Percentiles rank a stretch among this genome's conserved stretches.
phyloP scores from a whole-genome alignment of 2,113 vertebrate species.

The Microtus richardsoni region DNA sequence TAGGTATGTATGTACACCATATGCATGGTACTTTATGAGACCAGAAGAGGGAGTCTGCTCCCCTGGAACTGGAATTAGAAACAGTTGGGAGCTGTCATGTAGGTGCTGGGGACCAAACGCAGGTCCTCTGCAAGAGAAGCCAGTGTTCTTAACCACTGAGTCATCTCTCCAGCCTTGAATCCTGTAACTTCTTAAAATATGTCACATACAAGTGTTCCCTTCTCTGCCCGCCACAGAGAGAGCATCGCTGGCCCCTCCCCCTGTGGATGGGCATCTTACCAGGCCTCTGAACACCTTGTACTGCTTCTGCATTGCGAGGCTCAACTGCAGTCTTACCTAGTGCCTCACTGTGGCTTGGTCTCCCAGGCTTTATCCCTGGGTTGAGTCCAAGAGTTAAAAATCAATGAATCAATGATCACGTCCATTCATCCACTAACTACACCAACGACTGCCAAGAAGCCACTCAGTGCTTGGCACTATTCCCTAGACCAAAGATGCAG shows the following conservation, averaged over 20 bases:
- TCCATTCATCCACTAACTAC: background rate
- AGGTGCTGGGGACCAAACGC: background rate
- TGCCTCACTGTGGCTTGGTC: fast-evolving
- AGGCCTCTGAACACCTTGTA: background rate
- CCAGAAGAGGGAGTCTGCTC: background rate
- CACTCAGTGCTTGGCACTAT: background rate
- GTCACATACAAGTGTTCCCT: background rate
- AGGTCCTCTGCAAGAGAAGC: background rate
- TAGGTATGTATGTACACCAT: background rate
- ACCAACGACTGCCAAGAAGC: constrained; percentile 11
- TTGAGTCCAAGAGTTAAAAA: constrained; percentile 11
- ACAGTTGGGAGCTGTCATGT: background rate
- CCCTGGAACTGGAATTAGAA: background rate
- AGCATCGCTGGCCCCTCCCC: background rate
- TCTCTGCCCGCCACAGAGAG: background rate
- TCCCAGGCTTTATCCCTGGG: background rate
- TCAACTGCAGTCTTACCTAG: background rate
- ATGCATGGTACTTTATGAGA: background rate
- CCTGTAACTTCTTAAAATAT: background rate
- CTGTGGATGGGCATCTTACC: background rate
- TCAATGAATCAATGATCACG: background rate
- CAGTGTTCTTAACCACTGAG: background rate
- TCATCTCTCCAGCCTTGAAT: background rate
- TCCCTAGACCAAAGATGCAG: background rate
- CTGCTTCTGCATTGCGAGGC: background rate